Conservation (phyloP, 2,888 invertebrate genomes). For the Prenolepis imparis region DNA sequence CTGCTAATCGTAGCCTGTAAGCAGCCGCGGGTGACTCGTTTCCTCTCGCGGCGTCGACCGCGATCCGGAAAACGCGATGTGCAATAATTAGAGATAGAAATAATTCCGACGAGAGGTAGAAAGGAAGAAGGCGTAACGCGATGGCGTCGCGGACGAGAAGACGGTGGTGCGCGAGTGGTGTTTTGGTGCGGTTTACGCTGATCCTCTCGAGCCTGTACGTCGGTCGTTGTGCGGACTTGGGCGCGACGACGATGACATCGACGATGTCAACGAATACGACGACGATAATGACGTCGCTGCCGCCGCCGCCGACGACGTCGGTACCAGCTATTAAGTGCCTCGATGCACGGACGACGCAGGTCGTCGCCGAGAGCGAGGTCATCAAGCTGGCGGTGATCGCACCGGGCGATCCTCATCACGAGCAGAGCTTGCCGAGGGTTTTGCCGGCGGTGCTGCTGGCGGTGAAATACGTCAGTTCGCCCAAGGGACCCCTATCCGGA, state of each 20-base stretch:
- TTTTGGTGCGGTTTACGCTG: conserved; percentile 53
- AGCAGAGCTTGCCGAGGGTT: conserved; percentile 90
- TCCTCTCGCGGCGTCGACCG: not conserved
- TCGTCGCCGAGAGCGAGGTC: conserved; percentile 83
- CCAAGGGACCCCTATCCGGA: conserved; percentile 89
- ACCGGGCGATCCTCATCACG: conserved; percentile 88
- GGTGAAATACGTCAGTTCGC: conserved; percentile 88
- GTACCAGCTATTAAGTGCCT: conserved; percentile 26
- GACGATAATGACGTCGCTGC: not conserved
- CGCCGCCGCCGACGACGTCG: not conserved
- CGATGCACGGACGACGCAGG: conserved; percentile 27
- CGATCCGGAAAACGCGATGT: not conserved
- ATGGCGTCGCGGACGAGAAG: conserved; percentile 51
- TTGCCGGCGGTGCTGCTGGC: conserved; percentile 91
- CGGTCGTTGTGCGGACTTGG: conserved; percentile 30
- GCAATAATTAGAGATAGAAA: conserved; percentile 26
- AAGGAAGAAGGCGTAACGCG: conserved; percentile 13
- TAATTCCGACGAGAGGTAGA: not conserved
- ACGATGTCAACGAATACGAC: not conserved
- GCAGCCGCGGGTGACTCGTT: conserved; percentile 20
- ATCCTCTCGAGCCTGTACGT: conserved; percentile 59
- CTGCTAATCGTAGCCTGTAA: not conserved
- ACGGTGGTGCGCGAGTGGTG: conserved; percentile 35
- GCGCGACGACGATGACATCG: not conserved
- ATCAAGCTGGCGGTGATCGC: conserved; percentile 89